Evolutionary conservation across 2,797 vertebrate genomes (phyloP), one percentile per base, ranked within the genome.

Genomic region (Vespertilio murinus): DNA sequence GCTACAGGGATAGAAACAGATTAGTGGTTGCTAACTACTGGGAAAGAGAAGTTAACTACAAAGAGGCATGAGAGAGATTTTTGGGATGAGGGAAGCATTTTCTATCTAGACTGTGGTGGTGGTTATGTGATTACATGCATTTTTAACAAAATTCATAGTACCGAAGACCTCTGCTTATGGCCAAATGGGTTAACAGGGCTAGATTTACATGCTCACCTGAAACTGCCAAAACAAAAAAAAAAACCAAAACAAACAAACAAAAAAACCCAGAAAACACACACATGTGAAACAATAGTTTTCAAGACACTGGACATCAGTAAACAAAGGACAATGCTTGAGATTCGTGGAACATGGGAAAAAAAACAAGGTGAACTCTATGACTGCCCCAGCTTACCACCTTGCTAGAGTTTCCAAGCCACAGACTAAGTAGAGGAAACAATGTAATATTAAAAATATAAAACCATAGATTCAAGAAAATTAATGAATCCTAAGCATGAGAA

Each of bases 381-480:
- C 18, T 33, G 8, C 14, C 22, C 33, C 35, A 28, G 13, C 3
- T 75, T 47, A 52, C 40, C 52, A 49, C 16, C 74, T 49, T 20
- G 9, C 5, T 70, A 49, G 49, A 49, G 74, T 52, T 59, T 77
- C 42, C 6, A 23, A 67, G 35, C 22, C 59, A 35, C 8, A n/a
- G 18, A 2, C 25, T n/a, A 35, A 74, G 16, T 10, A 81, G 23
- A 49, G 59, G 61, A 16, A 49, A n/a, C 16, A 81, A 78, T 88
- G 93, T 93, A 85, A 92, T 78, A 81, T 77, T 8, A 78, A 89
- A 79, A 89, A 75, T n/a, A 75, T 52, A 93, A 77, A 91, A 22
- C 23, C 45, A 77, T 8, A 80, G n/a, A n/a, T 90, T 90, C 64
- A 82, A 82, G 13, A 94, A 92, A 25, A 28, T 92, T 69, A 85